Evolutionary conservation across 2,888 invertebrate species (phyloP).

Genomic region (Phytoseiulus persimilis): DNA sequence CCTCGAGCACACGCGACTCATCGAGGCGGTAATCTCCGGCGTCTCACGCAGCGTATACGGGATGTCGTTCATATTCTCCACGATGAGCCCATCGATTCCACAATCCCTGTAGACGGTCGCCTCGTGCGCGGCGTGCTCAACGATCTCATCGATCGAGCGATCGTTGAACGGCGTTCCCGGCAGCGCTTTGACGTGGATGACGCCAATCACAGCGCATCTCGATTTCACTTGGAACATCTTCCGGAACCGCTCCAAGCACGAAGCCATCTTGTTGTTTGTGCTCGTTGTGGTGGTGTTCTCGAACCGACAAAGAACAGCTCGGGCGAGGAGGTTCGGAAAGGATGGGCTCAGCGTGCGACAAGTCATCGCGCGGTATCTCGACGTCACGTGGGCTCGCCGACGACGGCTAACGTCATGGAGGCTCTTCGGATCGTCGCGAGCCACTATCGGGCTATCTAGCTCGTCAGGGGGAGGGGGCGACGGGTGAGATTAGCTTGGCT

Average conservation of each 20-base stretch:
- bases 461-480: not conserved
- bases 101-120: constrained; percentile 58
- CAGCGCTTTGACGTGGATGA: constrained; percentile 63
- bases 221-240: not conserved
- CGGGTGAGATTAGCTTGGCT: not conserved
- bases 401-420: not conserved
- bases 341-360: not conserved
- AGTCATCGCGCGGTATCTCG: not conserved
- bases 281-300: not conserved
- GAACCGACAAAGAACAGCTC: not conserved
- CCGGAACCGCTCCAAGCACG: not conserved
- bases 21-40: constrained; percentile 62
- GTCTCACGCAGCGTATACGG: constrained; percentile 61
- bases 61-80: constrained; percentile 73
- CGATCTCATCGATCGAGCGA: constrained; percentile 55
- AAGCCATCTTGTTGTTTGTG: not conserved
- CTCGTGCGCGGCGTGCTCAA: constrained; percentile 58
- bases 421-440: not conserved
- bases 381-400: not conserved
- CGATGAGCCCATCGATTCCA: constrained; percentile 57
- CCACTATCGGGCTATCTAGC: not conserved
- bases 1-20: constrained; percentile 60
- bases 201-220: constrained; percentile 57
- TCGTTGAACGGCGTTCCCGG: constrained; percentile 62
- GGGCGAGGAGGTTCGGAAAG: not conserved